Evolutionary conservation across 2,797 vertebrate genomes (phyloP), one percentile per base, ranked within the genome.

Genomic region (Ctenopoma kingsleyae): DNA sequence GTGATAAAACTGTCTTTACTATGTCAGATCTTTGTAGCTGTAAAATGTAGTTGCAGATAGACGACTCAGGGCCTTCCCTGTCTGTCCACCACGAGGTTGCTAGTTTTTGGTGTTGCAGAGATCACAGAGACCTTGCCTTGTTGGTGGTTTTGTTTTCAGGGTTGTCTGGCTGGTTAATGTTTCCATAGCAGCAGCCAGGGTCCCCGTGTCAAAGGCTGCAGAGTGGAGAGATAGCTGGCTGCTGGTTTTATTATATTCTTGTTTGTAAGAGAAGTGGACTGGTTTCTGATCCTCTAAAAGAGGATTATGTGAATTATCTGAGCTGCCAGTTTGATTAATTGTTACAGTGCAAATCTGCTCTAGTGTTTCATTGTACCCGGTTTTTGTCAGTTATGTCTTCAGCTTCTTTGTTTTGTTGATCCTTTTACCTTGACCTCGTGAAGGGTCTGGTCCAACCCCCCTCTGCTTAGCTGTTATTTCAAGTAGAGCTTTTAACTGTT

Each of bases 131-230:
- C 82, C 83, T 87, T 88, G 80, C 73, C 58, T 72, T 70, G 58
- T 16, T 46, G 66, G 7, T 67, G 41, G 49, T 70, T 61, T 38
- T 68, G 49, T 65, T 87, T 84, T 83, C 71, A 67, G 75, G 84
- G 81, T 85, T 85, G 81, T 72, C 67, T 61, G 59, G 36, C 58
- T 68, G 55, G 67, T 72, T 73, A 71, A 44, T 55, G 83, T 87
- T 86, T 55, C 69, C 69, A 82, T 87, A 83, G 62, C 67, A 67
- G 68, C 85, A 76, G 77, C 74, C 78, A 55, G 70, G 72, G 80
- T 84, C 81, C 66, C 30, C 0, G n/a, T 87, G 84, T 91, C 80
- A 87, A 87, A 83, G 85, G 56, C 78, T 49, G 13, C 23, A 16
- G 35, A 70, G 60, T 38, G 50, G 61, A 61, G 60, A 65, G 49